Percentiles rank a stretch among this genome's conserved stretches.
phyloP scores from a whole-genome alignment of 2,888 invertebrate species.

The Ischnus inquisitorius region DNA sequence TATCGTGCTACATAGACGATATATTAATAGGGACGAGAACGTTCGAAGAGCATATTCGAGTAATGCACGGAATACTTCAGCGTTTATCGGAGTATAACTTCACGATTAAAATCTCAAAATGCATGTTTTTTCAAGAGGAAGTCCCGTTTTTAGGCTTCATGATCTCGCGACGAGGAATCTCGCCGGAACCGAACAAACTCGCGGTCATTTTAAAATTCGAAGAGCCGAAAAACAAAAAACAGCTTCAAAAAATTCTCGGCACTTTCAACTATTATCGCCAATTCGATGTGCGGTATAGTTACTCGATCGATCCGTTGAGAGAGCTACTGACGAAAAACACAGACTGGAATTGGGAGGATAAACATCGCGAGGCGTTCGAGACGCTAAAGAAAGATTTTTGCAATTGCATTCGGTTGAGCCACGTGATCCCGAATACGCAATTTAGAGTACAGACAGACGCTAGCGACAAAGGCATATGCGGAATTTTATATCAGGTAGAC shows the following conservation, averaged over 20 bases:
- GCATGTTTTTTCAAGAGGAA: slow-evolving; percentile 63
- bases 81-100: slow-evolving; percentile 63
- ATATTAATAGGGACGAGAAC: slow-evolving; percentile 67
- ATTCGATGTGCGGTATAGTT: slow-evolving; percentile 25
- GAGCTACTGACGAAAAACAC: slow-evolving; percentile 51
- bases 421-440: slow-evolving; percentile 43
- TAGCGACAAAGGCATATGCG: slow-evolving; percentile 65
- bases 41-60: slow-evolving; percentile 68
- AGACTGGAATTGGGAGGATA: not conserved
- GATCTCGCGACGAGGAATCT: slow-evolving; percentile 48
- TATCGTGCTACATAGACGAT: slow-evolving; percentile 7
- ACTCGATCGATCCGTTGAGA: slow-evolving; percentile 39
- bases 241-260: slow-evolving; percentile 66
- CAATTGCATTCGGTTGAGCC: slow-evolving; percentile 44
- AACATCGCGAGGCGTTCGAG: not conserved
- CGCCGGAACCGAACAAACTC: slow-evolving; percentile 45
- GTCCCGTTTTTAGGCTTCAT: slow-evolving; percentile 56
- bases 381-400: slow-evolving; percentile 38
- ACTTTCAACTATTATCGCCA: slow-evolving; percentile 46
- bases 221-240: slow-evolving; percentile 72
- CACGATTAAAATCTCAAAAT: slow-evolving; percentile 74
- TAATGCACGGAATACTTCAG: slow-evolving; percentile 47
- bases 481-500: slow-evolving; percentile 63
- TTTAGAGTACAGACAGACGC: slow-evolving; percentile 68
- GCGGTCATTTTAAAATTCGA: slow-evolving; percentile 72